These are phyloP conservation scores for Lepus americanus DNA, from an alignment of 2,113 vertebrate species.

Conservation along the genomic window DNA sequence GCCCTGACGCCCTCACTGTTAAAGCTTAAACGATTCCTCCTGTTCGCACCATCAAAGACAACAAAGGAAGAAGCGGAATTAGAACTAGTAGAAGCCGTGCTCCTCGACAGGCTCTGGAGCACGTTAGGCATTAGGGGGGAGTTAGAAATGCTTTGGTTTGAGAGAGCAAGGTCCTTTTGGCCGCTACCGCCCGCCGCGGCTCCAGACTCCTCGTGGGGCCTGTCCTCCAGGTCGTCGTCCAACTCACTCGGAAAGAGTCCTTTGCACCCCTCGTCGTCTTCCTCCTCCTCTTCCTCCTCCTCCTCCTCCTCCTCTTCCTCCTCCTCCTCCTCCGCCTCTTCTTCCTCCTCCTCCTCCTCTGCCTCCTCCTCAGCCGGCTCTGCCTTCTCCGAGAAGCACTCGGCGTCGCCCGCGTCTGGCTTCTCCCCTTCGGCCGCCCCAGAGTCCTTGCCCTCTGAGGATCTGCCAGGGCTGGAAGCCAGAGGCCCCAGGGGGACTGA, in stretches of 20 bases:
- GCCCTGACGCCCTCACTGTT: constrained; percentile 97
- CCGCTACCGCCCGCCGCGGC: constrained; percentile 91
- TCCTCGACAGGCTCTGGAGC: constrained; percentile 96
- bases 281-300: constrained; percentile 94
- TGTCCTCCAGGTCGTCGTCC: constrained; percentile 94
- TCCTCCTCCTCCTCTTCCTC: constrained; percentile 92
- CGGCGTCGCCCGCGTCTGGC: constrained; percentile 85
- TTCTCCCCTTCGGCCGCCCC: constrained; percentile 87
- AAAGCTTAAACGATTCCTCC: constrained; percentile 98
- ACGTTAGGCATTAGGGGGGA: constrained; percentile 99
- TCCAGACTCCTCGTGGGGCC: constrained; percentile 91
- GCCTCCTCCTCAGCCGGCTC: constrained; percentile 85
- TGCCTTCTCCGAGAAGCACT: constrained; percentile 88
- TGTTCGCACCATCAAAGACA: constrained; percentile 95
- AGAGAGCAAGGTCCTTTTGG: constrained; percentile 97
- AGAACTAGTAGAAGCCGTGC: constrained; percentile 94
- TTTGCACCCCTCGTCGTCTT: constrained; percentile 92
- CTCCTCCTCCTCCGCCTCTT: constrained; percentile 89
- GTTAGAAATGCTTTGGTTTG: constrained; percentile 99
- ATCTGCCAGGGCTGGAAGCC: constrained; percentile 94
- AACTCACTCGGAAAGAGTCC: constrained; percentile 91
- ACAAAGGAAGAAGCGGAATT: constrained; percentile 95
- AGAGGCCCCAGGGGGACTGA: constrained; percentile 93
- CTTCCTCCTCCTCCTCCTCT: constrained; percentile 89
- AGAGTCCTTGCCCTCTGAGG: constrained; percentile 91